phyloP scores from a whole-genome alignment of 92 coral and sea anemone species.

The Epizoanthus ramosus region DNA sequence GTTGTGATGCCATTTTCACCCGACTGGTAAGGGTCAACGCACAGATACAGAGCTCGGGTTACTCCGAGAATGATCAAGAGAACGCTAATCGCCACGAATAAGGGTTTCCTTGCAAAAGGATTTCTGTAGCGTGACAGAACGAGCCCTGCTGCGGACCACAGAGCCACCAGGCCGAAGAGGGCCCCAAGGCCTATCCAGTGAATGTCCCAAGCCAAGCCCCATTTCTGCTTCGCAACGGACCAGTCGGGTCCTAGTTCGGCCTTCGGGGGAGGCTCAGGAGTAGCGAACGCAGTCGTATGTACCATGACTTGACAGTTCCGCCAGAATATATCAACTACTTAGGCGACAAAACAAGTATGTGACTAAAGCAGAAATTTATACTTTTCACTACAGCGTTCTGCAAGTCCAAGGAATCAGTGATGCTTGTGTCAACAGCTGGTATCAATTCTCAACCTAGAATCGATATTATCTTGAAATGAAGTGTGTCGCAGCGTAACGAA shows the following conservation, averaged over 20 bases:
- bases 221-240: slow-evolving; percentile 65
- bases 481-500: too few species aligned
- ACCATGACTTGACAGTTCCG: too few species aligned
- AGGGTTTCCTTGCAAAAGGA: slow-evolving; percentile 53
- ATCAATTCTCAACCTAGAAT: too few species aligned
- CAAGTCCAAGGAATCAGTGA: too few species aligned
- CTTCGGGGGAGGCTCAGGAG: slow-evolving; percentile 41
- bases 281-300: too few species aligned
- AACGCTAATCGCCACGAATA: slow-evolving; percentile 61
- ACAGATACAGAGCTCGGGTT: slow-evolving; percentile 71
- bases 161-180: slow-evolving; percentile 69
- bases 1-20: slow-evolving; percentile 67
- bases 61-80: slow-evolving; percentile 68
- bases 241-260: slow-evolving; percentile 79
- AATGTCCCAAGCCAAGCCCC: slow-evolving; percentile 70
- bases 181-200: slow-evolving; percentile 71
- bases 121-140: slow-evolving; percentile 44
- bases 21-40: slow-evolving; percentile 84
- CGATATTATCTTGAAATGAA: too few species aligned
- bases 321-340: too few species aligned
- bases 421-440: too few species aligned
- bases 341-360: too few species aligned
- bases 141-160: slow-evolving; percentile 64
- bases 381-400: too few species aligned
- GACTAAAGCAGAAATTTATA: too few species aligned